Conservation (phyloP, 2,888 invertebrate genomes). For the Nymphalis polychloros region DNA sequence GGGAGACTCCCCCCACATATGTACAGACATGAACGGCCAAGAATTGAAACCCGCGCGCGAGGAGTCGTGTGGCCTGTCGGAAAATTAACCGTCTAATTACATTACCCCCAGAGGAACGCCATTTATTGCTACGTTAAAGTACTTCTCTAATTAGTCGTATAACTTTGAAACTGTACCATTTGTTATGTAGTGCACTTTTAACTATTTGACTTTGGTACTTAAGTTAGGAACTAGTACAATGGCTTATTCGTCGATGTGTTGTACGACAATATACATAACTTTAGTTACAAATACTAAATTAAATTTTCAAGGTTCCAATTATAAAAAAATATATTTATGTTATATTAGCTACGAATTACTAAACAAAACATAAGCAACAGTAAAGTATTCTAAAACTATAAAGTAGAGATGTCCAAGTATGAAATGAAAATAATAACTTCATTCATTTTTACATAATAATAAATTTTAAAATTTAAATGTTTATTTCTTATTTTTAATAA, state of each 20-base stretch:
- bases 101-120: conserved; percentile 42
- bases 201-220: conserved; percentile 9
- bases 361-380: no score
- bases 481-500: background rate
- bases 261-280: no score
- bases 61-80: conserved; percentile 88
- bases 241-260: background rate
- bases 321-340: no score
- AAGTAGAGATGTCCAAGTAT: no score
- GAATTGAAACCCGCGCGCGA: conserved; percentile 96
- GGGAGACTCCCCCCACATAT: conserved; percentile 98
- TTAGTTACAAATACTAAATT: no score
- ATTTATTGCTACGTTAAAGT: conserved; percentile 38
- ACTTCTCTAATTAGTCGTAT: conserved; percentile 27
- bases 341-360: no score
- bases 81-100: conserved; percentile 52
- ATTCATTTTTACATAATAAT: no score
- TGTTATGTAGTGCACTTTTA: conserved; percentile 21
- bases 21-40: conserved; percentile 99
- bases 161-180: conserved; percentile 21
- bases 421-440: no score
- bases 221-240: background rate
- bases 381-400: no score
- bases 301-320: no score
- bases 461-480: no score